A percentile compares a stretch with the other conserved stretches of the same genome.
Conservation (phyloP, 2,797 vertebrate genomes). For the Falco naumanni region DNA sequence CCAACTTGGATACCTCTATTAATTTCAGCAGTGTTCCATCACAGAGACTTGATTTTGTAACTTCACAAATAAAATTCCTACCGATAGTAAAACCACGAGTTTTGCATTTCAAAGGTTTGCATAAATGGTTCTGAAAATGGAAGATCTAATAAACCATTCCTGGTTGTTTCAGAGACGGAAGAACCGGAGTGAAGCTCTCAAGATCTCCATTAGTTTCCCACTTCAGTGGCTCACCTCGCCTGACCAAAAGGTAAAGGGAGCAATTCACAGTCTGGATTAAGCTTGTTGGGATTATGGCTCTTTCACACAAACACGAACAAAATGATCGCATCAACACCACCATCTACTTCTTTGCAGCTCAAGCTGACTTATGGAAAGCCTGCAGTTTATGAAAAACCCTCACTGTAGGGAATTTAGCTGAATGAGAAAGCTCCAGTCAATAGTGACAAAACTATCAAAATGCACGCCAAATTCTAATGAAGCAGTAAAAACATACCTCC, state of each 20-base stretch:
- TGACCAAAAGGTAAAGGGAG: not conserved
- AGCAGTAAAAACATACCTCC: slow-evolving; percentile 80
- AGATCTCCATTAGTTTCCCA: not conserved
- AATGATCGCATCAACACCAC: rapidly evolving
- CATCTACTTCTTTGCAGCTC: not conserved
- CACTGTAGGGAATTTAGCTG: not conserved
- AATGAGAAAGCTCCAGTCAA: not conserved
- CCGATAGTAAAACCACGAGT: not conserved
- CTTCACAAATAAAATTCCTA: not conserved
- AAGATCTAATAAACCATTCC: not conserved
- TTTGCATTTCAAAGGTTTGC: not conserved
- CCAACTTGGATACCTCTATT: too few relatives aligned
- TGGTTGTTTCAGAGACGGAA: not conserved
- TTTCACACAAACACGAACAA: rapidly evolving
- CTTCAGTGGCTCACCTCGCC: not conserved
- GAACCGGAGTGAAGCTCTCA: not conserved
- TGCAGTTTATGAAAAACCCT: not conserved
- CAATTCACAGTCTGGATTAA: not conserved
- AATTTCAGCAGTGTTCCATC: not conserved
- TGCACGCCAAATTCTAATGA: not conserved
- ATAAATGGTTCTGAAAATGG: not conserved
- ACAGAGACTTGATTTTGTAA: not conserved
- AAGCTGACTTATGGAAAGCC: not conserved
- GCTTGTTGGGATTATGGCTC: not conserved
- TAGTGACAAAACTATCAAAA: not conserved